These are phyloP conservation scores for Oryzias javanicus DNA, from an alignment of 2,113 vertebrate genomes.

Conservation along the genomic window DNA sequence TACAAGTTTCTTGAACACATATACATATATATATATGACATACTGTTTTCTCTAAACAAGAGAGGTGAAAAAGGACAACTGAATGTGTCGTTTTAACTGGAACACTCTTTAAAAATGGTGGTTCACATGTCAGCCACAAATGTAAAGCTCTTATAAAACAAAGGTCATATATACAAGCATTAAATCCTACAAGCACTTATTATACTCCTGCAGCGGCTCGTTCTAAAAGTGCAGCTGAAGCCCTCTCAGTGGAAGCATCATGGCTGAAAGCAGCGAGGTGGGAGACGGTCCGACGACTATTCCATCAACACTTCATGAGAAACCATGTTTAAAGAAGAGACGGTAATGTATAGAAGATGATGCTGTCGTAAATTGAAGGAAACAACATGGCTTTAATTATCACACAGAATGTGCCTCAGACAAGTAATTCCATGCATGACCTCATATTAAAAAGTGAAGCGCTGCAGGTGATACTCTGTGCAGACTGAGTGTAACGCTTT, in stretches of 20 bases:
- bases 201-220: conserved; percentile 29
- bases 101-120: neutral
- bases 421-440: conserved; percentile 38
- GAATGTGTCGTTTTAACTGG: neutral
- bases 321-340: conserved; percentile 10
- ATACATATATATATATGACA: too few relatives aligned
- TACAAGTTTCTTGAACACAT: too few relatives aligned
- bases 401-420: conserved; percentile 8
- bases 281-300: conserved; percentile 15
- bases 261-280: conserved; percentile 22
- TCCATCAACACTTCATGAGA: conserved; percentile 11
- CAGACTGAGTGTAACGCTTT: conserved; percentile 38
- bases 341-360: neutral
- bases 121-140: neutral
- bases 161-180: conserved; percentile 1
- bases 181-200: conserved; percentile 3
- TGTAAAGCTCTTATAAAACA: conserved; percentile 6
- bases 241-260: conserved; percentile 1
- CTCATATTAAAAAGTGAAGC: conserved; percentile 30
- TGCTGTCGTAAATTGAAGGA: conserved; percentile 4
- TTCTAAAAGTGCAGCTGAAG: conserved; percentile 20
- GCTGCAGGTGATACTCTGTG: conserved; percentile 44
- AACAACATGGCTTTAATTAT: conserved; percentile 32
- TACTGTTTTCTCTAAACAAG: neutral
- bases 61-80: neutral